Base-by-base conservation (phyloP, 1,140 invertebrate species). In the Psilanteris sp. region DNA sequence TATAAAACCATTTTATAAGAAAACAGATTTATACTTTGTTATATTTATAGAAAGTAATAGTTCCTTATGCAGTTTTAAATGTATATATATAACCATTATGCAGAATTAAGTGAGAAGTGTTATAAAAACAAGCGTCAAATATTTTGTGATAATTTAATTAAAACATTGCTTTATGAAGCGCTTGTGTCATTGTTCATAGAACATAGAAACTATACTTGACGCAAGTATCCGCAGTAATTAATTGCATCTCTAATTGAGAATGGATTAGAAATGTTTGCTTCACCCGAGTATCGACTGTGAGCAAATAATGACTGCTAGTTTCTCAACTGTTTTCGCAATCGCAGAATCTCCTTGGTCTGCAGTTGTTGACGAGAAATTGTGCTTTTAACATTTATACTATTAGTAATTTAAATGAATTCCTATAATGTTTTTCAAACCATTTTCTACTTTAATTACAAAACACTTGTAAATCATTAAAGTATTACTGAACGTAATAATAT, bases 241-340 rank as follows among this genome's bases (percentile, higher is more conserved):
- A 77, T 70, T 70, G 59, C 54, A 66, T 54, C 73, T 66, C 73
- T 77, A 71, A 77, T 77, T 77, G 64, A 77, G 73, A 71, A 77
- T 71, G 73, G 73, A 77, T 77, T 54, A 77, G 66, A 59, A 71
- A 70, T 66, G 57, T 71, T 48, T 61, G 20, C 43, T 52, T 36
- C 59, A 59, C 44, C 50, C 36, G 26, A 20, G 22, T 62, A 54
- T 62, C 24, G 57, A 41, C 13, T 37, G 20, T 20, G 59, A 70
- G 59, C 64, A 76, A 76, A 76, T 76, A 76, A 76, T 66, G 57
- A 64, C 73, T 66, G 57, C 52, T 57, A 64, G 64, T 70, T 64
- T 57, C 64, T 59, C 68, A 62, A 72, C 67, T 52, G 66, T 76
- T 70, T 57, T 70, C 64, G 32, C 54, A 55, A 59, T 36, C 44